Evolutionary conservation across 1,140 invertebrate genomes (phyloP).

Genomic region (Drosophila paulistorum): DNA sequence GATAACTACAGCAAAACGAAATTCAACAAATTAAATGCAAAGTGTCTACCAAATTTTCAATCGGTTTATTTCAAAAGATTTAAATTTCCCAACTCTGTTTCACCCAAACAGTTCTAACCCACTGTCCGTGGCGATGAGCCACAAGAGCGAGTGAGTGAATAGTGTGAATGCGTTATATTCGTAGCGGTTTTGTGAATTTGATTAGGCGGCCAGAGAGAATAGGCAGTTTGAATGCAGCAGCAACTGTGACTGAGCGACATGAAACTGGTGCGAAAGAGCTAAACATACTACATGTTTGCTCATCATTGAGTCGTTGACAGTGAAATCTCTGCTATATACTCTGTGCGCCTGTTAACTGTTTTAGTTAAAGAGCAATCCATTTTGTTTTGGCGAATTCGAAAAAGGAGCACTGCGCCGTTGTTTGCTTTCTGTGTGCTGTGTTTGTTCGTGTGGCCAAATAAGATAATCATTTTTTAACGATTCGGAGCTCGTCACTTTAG

Average conservation of each 20-base stretch:
- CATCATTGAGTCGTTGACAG: constrained; percentile 24
- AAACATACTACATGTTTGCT: constrained; percentile 61
- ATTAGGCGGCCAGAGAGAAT: constrained; percentile 47
- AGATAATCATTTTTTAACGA: too few relatives aligned
- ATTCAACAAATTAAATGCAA: too few relatives aligned
- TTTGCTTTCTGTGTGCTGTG: constrained; percentile 33
- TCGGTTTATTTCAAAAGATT: too few relatives aligned
- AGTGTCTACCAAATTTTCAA: too few relatives aligned
- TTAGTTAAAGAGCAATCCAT: constrained; percentile 83
- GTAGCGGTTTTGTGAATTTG: constrained; percentile 81
- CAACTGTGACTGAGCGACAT: background rate
- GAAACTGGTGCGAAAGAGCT: constrained; percentile 43
- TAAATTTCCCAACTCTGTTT: too few relatives aligned
- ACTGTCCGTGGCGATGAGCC: too few relatives aligned
- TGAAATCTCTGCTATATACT: constrained; percentile 7
- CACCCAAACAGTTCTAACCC: too few relatives aligned
- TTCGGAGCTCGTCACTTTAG: too few relatives aligned
- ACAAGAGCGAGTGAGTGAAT: constrained; percentile 72
- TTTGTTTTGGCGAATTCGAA: constrained; percentile 69
- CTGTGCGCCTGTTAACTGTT: constrained; percentile 80
- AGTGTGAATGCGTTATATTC: constrained; percentile 81
- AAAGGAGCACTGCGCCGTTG: constrained; percentile 68
- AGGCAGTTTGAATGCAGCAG: constrained; percentile 4
- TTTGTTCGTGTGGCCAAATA: constrained; percentile 13
- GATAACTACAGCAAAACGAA: too few relatives aligned